Evolutionary conservation across 2,113 vertebrate genomes (phyloP).

Genomic region (Amphilophus citrinellus): DNA sequence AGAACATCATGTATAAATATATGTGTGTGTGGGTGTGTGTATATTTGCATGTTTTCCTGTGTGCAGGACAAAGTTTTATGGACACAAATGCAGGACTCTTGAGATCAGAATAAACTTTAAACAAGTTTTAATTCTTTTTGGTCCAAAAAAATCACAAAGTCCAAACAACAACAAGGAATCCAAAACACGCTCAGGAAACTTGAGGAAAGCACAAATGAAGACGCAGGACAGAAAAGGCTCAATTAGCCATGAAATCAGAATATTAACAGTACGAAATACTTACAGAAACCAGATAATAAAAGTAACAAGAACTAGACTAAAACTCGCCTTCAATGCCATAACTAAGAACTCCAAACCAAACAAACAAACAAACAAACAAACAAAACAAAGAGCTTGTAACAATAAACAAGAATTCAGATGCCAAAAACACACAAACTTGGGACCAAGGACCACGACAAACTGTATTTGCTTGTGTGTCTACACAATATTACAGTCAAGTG

Average conservation of each 20-base stretch:
- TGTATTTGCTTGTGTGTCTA: neutral
- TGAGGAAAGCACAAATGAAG: neutral
- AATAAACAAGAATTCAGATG: neutral
- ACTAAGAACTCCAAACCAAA: too few species aligned
- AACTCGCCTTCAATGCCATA: too few species aligned
- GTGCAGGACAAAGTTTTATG: neutral
- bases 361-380: too few species aligned
- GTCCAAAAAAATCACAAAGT: neutral
- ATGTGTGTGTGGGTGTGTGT: neutral
- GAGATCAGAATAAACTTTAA: neutral
- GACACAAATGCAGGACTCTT: neutral
- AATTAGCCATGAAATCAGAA: too few species aligned
- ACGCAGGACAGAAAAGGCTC: neutral
- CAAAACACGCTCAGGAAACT: neutral
- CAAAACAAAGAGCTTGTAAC: too few species aligned
- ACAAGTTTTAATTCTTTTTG: neutral
- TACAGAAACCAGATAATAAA: too few species aligned
- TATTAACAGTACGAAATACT: too few species aligned
- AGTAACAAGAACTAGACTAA: too few species aligned
- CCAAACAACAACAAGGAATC: neutral
- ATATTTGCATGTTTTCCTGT: neutral
- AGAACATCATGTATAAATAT: neutral
- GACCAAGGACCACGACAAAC: neutral
- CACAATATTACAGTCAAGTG: neutral
- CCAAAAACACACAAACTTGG: neutral